Conservation (phyloP, 2,888 invertebrate genomes). For the Caradrina clavipalpis region DNA sequence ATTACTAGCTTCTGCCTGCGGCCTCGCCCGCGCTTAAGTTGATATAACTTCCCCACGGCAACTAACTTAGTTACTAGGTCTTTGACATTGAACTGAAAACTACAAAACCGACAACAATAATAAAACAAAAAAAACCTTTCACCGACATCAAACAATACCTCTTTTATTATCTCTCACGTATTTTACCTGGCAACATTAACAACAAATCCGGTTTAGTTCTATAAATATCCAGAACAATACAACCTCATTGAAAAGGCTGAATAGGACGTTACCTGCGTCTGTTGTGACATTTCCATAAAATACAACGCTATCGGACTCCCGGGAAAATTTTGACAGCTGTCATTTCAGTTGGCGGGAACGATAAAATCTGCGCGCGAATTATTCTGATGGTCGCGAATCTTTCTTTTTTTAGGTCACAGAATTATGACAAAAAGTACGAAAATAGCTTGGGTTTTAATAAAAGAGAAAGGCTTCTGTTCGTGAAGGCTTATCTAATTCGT, state of each 20-base stretch:
- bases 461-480: conserved; percentile 9
- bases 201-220: conserved; percentile 32
- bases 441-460: conserved; percentile 23
- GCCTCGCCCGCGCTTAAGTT: no score
- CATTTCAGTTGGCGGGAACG: conserved; percentile 37
- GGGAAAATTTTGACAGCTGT: conserved; percentile 58
- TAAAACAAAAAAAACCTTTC: background rate
- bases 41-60: no score
- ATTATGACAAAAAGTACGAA: conserved; percentile 1
- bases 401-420: conserved; percentile 10
- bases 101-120: no score
- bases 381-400: background rate
- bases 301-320: conserved; percentile 31
- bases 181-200: conserved; percentile 20
- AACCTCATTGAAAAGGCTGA: conserved; percentile 41
- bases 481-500: conserved; percentile 10
- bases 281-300: conserved; percentile 46
- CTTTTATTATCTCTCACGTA: background rate
- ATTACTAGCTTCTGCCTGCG: background rate
- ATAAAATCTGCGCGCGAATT: conserved; percentile 20
- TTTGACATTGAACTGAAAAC: background rate
- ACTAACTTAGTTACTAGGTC: no score
- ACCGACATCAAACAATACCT: background rate
- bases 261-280: conserved; percentile 38
- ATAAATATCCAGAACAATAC: conserved; percentile 54